Base-by-base conservation (phyloP, 1,140 invertebrate genomes). In the Zophobas atratus region DNA sequence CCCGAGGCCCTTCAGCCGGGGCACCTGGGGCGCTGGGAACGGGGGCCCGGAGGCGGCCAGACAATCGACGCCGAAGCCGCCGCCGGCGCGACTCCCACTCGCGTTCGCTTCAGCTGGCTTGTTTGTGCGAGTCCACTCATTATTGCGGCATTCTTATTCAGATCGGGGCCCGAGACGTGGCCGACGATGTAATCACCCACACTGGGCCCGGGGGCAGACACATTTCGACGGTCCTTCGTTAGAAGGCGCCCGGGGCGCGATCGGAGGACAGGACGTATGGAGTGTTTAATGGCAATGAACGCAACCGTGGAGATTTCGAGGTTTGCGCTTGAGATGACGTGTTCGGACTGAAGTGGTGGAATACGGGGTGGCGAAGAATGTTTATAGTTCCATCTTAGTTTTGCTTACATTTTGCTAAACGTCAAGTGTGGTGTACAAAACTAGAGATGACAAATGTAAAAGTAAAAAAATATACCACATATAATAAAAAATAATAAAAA, bases 21-120 rank as follows among this genome's bases (percentile, higher is more conserved):
- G 71, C 76, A 73, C 81, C 81, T 57, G 76, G 39, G 46, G 80
- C 78, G 78, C 78, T 79, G 53, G 76, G 77, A 77, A 79, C 76
- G 78, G 77, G 57, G 8, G 81, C 77, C 77, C 55, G 32, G 43
- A 67, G 81, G 55, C 35, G 49, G 32, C 56, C 78, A 82, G 80
- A 81, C 80, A 81, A 75, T 79, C 81, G 81, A 81, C 80, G 81
- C 81, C 81, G 80, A 74, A 70, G 74, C 55, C 56, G 79, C 77
- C 72, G 32, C 2, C n/a, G 38, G 77, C 67, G 36, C 6, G 1
- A 56, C 43, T 76, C 75, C 60, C 70, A 77, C 78, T 75, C 75
- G 63, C 43, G 57, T 36, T 79, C 41, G 53, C 39, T 51, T 51
- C 73, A 39, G 60, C 71, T 63, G 36, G 75, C 63, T 55, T 71